These are phyloP conservation scores for Caenorhabditis japonica DNA, from an alignment of 2,888 invertebrate species.

Conservation along the genomic window DNA sequence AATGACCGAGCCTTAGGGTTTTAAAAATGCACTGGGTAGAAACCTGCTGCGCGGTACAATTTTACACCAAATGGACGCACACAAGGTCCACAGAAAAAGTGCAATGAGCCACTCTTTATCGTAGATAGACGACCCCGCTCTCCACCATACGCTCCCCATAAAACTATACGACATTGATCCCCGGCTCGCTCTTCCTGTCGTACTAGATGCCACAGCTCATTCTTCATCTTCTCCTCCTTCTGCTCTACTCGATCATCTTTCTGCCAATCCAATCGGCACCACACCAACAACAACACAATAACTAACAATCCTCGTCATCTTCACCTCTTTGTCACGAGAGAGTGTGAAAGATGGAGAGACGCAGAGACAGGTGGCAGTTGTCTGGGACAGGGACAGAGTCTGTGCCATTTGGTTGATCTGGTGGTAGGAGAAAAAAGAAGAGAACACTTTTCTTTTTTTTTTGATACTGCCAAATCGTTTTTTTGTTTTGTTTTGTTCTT, in stretches of 20 bases:
- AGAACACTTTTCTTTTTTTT: slow-evolving; percentile 14
- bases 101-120: too few relatives aligned
- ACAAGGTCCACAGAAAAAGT: too few relatives aligned
- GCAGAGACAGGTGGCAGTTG: not conserved
- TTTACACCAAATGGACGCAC: too few relatives aligned
- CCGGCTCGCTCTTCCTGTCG: slow-evolving; percentile 6
- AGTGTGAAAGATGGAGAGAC: not conserved
- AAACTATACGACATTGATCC: slow-evolving; percentile 30
- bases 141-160: slow-evolving; percentile 24
- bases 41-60: too few relatives aligned
- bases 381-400: slow-evolving; percentile 6
- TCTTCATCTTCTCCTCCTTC: too few relatives aligned
- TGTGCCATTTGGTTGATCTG: slow-evolving; percentile 4
- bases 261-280: slow-evolving; percentile 10
- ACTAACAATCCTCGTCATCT: slow-evolving; percentile 13
- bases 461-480: not conserved
- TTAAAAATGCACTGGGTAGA: too few relatives aligned
- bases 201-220: too few relatives aligned
- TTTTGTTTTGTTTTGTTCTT: slow-evolving; percentile 25
- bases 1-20: too few relatives aligned
- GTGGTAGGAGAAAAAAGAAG: slow-evolving; percentile 17
- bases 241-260: not conserved
- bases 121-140: slow-evolving; percentile 3
- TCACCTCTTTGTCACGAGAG: not conserved
- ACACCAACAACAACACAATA: slow-evolving; percentile 32